Evolutionary conservation across 23 tunicate genomes (phyloP).

Genomic region (Diplosoma virens): DNA sequence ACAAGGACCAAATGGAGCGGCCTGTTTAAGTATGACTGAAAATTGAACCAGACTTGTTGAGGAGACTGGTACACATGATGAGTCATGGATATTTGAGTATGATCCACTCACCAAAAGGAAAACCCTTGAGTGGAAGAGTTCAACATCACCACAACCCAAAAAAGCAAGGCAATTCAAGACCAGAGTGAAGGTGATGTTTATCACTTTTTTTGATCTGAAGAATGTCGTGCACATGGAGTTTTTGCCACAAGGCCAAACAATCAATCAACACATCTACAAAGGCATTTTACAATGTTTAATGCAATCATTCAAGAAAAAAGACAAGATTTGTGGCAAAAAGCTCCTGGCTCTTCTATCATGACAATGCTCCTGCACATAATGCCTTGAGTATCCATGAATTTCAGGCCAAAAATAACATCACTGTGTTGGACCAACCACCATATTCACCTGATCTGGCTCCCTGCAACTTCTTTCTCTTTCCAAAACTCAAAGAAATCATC

Average conservation of each 20-base stretch:
- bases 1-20: neutral
- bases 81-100: neutral
- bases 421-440: too few species aligned
- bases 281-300: neutral
- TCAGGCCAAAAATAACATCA: too few species aligned
- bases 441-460: too few species aligned
- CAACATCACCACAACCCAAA: neutral
- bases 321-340: neutral
- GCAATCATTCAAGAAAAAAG: neutral
- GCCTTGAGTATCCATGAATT: neutral
- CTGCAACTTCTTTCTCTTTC: too few species aligned
- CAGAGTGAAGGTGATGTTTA: neutral
- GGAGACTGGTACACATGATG: neutral
- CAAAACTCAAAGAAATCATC: too few species aligned
- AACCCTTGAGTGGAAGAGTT: neutral
- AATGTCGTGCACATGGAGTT: neutral
- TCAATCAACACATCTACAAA: neutral
- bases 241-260: neutral
- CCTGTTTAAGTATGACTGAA: neutral
- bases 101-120: neutral
- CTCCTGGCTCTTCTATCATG: neutral
- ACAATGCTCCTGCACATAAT: neutral
- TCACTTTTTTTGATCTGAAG: neutral
- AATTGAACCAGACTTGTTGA: neutral
- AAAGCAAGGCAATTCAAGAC: neutral